Conservation (phyloP, 2,797 vertebrate genomes). For the Muscicapa striata region DNA sequence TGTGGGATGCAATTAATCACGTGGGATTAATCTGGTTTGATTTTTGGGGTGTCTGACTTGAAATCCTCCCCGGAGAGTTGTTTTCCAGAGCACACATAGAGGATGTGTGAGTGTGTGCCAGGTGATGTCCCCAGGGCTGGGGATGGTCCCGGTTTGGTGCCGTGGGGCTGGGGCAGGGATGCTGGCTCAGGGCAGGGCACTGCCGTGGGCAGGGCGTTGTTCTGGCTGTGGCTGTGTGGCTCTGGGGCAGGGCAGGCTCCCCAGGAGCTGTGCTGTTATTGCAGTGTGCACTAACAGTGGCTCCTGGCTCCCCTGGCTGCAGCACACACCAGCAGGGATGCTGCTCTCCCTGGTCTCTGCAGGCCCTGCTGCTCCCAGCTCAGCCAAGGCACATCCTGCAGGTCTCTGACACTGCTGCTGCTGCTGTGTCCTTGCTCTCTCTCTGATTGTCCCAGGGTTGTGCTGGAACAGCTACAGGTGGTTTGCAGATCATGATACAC, state of each 20-base stretch:
- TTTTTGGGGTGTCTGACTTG: neutral
- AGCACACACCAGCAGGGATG: fast-evolving
- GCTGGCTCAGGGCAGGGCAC: neutral
- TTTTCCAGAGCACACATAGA: neutral
- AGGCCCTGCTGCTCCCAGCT: neutral
- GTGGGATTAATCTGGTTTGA: neutral
- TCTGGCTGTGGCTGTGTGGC: neutral
- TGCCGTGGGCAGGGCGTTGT: fast-evolving
- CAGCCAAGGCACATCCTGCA: neutral
- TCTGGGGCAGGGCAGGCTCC: neutral
- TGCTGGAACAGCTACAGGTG: neutral
- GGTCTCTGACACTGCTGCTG: neutral
- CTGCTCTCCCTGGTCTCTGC: neutral
- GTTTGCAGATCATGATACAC: neutral
- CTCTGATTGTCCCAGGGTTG: neutral
- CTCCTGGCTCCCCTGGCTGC: neutral
- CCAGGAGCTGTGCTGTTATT: fast-evolving
- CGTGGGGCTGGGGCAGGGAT: fast-evolving
- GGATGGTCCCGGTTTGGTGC: fast-evolving
- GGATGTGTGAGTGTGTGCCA: fast-evolving
- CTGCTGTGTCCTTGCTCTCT: neutral
- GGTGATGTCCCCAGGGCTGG: neutral
- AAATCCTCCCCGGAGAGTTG: fast-evolving
- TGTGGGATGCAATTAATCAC: neutral
- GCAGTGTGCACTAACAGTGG: fast-evolving